phyloP scores from a whole-genome alignment of 92 coral and sea anemone species.

The Desmophyllum pertusum region DNA sequence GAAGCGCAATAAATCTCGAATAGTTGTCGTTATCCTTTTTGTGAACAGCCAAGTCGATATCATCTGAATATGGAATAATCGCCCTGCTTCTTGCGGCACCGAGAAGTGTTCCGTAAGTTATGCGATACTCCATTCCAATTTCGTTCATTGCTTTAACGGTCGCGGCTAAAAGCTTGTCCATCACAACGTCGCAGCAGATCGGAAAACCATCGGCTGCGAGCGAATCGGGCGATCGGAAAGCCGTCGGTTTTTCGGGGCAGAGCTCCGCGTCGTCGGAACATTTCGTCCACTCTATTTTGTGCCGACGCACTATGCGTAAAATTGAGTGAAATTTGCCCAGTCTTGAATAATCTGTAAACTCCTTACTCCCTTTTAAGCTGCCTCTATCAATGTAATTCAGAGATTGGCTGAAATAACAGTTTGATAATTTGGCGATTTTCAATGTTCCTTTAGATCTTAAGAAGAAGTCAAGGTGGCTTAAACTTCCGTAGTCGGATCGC shows the following conservation, averaged over 20 bases:
- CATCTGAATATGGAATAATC: constrained; percentile 53
- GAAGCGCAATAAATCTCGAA: constrained; percentile 3
- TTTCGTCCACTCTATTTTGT: constrained; percentile 50
- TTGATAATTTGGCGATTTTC: constrained; percentile 36
- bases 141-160: constrained; percentile 20
- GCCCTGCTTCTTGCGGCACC: constrained; percentile 48
- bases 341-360: constrained; percentile 38
- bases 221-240: neutral
- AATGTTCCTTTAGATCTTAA: constrained; percentile 44
- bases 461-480: constrained; percentile 39
- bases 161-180: constrained; percentile 31
- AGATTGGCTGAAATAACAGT: constrained; percentile 25
- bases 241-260: constrained; percentile 47
- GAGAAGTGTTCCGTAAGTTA: constrained; percentile 50
- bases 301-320: constrained; percentile 36
- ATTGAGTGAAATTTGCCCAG: constrained; percentile 32
- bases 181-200: constrained; percentile 38
- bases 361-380: neutral
- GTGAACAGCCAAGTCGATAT: constrained; percentile 38
- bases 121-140: constrained; percentile 44
- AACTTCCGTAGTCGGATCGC: constrained; percentile 30
- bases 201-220: constrained; percentile 37
- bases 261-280: constrained; percentile 27
- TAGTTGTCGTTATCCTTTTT: constrained; percentile 9
- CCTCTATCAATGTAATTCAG: constrained; percentile 51